These are phyloP conservation scores for Sepiola atlantica DNA, from an alignment of 2,888 invertebrate species.

Conservation along the genomic window DNA sequence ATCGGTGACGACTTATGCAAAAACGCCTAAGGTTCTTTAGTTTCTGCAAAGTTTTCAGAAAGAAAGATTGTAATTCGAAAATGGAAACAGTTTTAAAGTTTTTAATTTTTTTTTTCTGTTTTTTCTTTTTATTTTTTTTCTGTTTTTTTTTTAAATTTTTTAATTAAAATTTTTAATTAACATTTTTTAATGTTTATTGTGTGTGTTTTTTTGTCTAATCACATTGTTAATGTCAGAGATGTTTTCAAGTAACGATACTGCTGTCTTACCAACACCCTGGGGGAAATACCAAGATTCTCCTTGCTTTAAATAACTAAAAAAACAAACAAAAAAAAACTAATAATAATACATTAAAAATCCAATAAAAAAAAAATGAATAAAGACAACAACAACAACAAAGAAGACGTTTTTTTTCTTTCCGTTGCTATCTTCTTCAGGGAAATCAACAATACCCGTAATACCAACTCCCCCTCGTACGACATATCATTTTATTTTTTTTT, in stretches of 20 bases:
- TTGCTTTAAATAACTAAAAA: background rate
- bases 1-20: no score
- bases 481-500: background rate
- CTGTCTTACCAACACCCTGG: background rate
- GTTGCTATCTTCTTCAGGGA: background rate
- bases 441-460: background rate
- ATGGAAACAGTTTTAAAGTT: no score
- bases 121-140: no score
- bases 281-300: background rate
- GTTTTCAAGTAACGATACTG: background rate
- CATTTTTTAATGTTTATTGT: background rate
- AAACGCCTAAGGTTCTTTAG: no score
- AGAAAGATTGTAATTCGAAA: no score
- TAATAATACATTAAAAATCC: no score
- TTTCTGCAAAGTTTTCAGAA: no score
- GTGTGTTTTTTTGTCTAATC: background rate
- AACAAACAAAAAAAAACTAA: background rate
- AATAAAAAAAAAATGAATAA: background rate
- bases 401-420: background rate
- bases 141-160: no score
- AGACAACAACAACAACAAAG: background rate
- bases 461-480: background rate
- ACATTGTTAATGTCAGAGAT: background rate
- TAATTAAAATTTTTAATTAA: no score
- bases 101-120: no score